These are phyloP conservation scores for Morinoia aosen DNA, from an alignment of 2,888 invertebrate species.

Conservation along the genomic window DNA sequence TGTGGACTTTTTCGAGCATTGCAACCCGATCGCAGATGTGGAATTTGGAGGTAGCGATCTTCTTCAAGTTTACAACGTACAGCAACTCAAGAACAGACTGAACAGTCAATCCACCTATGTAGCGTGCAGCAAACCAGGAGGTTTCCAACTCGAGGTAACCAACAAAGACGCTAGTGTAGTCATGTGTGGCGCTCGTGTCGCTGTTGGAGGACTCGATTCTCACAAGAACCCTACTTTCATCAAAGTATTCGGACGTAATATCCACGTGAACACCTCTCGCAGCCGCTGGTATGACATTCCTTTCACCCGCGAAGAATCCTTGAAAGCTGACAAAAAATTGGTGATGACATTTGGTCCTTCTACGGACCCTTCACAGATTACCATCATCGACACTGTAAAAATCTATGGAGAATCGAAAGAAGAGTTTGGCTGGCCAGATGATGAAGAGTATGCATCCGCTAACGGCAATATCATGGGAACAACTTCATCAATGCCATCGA, in stretches of 20 bases:
- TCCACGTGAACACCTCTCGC: slow-evolving; percentile 80
- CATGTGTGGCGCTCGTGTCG: slow-evolving; percentile 88
- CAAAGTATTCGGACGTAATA: slow-evolving; percentile 82
- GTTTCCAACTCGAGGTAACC: slow-evolving; percentile 88
- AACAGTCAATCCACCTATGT: slow-evolving; percentile 90
- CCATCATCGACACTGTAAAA: slow-evolving; percentile 94
- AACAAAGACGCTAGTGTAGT: slow-evolving; percentile 91
- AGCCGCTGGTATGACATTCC: slow-evolving; percentile 97
- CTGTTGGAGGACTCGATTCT: slow-evolving; percentile 87
- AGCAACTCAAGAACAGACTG: slow-evolving; percentile 91
- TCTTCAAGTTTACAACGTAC: slow-evolving; percentile 92
- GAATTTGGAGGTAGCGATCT: slow-evolving; percentile 96
- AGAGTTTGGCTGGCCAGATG: slow-evolving; percentile 96
- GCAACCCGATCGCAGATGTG: slow-evolving; percentile 90
- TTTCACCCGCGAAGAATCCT: slow-evolving; percentile 91
- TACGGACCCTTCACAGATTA: slow-evolving; percentile 88
- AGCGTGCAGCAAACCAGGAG: slow-evolving; percentile 90
- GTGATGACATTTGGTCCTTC: slow-evolving; percentile 86
- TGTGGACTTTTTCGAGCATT: slow-evolving; percentile 97
- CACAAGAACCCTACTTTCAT: slow-evolving; percentile 84
- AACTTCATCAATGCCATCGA: slow-evolving; percentile 23
- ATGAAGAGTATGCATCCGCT: slow-evolving; percentile 81
- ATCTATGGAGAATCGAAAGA: slow-evolving; percentile 96
- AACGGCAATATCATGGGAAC: slow-evolving; percentile 72
- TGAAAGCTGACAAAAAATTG: slow-evolving; percentile 92